phyloP scores from a whole-genome alignment of 2,888 invertebrate species.

The Thereva unica region DNA sequence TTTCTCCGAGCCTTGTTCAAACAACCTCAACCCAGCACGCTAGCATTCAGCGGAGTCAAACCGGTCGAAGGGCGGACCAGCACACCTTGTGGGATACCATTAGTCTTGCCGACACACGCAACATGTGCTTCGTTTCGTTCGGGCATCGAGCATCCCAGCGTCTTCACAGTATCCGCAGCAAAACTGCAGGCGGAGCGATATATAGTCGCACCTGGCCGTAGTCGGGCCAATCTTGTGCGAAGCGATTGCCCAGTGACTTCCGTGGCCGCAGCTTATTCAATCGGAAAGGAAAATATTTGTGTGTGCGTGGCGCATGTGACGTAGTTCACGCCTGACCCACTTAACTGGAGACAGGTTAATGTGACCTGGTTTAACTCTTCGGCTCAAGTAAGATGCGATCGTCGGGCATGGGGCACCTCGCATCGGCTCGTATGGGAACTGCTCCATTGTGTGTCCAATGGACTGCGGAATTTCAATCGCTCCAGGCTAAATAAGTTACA shows the following conservation, averaged over 20 bases:
- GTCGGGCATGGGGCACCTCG: not conserved
- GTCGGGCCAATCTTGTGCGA: not conserved
- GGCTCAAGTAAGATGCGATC: conserved; percentile 15
- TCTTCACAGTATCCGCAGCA: conserved; percentile 4
- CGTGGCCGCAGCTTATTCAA: conserved; percentile 18
- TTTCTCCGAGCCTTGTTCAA: conserved; percentile 9
- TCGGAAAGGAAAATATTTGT: conserved; percentile 40
- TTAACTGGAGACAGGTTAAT: conserved; percentile 46
- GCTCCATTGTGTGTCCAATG: conserved; percentile 15
- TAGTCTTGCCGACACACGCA: conserved; percentile 16
- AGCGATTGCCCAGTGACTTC: not conserved
- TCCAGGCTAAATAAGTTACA: conserved; percentile 37
- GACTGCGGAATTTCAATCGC: conserved; percentile 42
- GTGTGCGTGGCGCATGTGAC: conserved; percentile 43
- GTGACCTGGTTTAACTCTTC: conserved; percentile 43
- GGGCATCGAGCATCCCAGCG: not conserved
- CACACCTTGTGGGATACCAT: conserved; percentile 9
- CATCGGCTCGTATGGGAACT: not conserved
- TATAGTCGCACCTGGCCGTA: not conserved
- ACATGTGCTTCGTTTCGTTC: conserved; percentile 8
- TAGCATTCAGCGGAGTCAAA: not conserved
- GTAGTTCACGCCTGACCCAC: conserved; percentile 47
- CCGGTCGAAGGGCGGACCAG: not conserved
- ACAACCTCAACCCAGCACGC: not conserved
- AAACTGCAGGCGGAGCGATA: not conserved